phyloP scores from a whole-genome alignment of 2,888 invertebrate genomes.

The Harmothoe impar region DNA sequence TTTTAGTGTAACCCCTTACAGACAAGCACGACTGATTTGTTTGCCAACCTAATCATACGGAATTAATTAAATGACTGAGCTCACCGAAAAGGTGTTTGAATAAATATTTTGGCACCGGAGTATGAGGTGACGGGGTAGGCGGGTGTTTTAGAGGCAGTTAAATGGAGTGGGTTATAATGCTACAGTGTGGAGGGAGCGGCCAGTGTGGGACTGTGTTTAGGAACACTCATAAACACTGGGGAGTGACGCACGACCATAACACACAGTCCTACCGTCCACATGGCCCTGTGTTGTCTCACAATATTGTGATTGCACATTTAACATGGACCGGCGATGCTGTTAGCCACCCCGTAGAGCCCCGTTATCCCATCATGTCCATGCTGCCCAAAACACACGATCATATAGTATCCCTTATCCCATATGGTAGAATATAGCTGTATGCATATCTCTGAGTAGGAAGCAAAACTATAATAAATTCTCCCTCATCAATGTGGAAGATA shows the following conservation, averaged over 20 bases:
- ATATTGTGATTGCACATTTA: neutral
- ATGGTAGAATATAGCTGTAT: too few species aligned
- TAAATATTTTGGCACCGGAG: neutral
- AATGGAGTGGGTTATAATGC: neutral
- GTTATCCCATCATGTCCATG: too few species aligned
- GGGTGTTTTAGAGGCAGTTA: neutral
- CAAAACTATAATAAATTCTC: too few species aligned
- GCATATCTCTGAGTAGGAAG: too few species aligned
- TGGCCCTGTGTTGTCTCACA: too few species aligned
- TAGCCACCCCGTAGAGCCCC: too few species aligned
- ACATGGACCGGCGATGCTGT: neutral
- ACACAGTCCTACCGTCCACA: neutral
- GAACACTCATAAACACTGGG: too few species aligned
- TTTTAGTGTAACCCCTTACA: neutral
- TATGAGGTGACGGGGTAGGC: neutral
- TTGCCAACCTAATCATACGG: slow-evolving; percentile 46
- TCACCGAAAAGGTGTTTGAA: neutral
- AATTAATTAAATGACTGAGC: slow-evolving; percentile 19
- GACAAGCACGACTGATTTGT: slow-evolving; percentile 6
- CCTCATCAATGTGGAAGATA: too few species aligned
- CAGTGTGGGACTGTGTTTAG: too few species aligned
- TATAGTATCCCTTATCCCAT: too few species aligned
- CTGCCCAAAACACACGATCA: too few species aligned
- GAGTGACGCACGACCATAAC: neutral
- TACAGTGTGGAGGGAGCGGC: too few species aligned